phyloP scores from a whole-genome alignment of 2,888 invertebrate genomes.

The Trachelus stipa region DNA sequence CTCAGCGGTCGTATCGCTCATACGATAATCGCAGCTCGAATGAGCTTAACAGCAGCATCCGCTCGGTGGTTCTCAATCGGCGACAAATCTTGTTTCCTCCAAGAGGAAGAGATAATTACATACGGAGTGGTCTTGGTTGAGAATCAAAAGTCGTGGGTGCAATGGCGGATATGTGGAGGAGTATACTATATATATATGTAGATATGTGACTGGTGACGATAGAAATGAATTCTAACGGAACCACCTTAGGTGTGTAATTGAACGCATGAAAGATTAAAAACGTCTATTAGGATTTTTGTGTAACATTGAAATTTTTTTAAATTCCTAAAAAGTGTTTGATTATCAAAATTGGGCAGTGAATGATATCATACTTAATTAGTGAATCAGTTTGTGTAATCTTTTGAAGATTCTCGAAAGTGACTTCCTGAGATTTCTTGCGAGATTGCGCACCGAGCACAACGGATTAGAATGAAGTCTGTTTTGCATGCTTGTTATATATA shows the following conservation, averaged over 20 bases:
- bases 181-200: neutral
- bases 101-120: neutral
- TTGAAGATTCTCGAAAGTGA: slow-evolving; percentile 1
- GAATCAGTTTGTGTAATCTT: no score
- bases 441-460: neutral
- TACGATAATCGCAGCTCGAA: slow-evolving; percentile 20
- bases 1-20: slow-evolving; percentile 16
- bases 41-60: slow-evolving; percentile 26
- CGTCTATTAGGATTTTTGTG: no score
- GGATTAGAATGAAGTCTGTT: neutral
- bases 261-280: neutral
- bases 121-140: no score
- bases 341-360: no score
- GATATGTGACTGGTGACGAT: neutral
- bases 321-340: no score
- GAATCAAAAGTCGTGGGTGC: no score
- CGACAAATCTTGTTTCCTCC: neutral
- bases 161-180: neutral
- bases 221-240: slow-evolving; percentile 11
- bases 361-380: no score
- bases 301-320: no score
- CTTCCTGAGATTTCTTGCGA: neutral
- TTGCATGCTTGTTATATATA: slow-evolving; percentile 7
- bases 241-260: slow-evolving; percentile 9
- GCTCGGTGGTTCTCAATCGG: slow-evolving; percentile 9